These are phyloP conservation scores for Nomada fabriciana DNA, from an alignment of 2,888 invertebrate species.

Conservation along the genomic window DNA sequence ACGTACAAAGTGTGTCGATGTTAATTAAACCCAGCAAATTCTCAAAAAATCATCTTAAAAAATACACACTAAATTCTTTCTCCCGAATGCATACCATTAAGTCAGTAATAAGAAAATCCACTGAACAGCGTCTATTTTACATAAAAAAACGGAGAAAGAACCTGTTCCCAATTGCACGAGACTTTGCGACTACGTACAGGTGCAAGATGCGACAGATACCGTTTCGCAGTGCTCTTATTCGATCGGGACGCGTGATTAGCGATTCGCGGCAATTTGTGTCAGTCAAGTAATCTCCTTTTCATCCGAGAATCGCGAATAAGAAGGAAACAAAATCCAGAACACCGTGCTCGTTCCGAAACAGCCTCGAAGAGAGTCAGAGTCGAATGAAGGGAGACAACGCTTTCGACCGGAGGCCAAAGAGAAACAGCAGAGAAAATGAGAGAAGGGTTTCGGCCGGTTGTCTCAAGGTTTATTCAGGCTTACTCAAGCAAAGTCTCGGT, in stretches of 20 bases:
- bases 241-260: neutral
- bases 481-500: conserved; percentile 66
- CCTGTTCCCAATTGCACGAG: neutral
- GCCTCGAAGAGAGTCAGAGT: conserved; percentile 22
- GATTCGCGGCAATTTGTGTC: conserved; percentile 7
- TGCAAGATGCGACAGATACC: neutral
- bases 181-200: neutral
- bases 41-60: no score
- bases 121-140: no score
- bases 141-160: no score
- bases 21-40: no score
- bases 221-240: neutral
- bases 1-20: no score
- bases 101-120: no score
- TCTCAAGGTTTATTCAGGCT: conserved; percentile 68
- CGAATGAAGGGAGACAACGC: conserved; percentile 24
- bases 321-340: conserved; percentile 52
- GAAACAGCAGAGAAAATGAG: conserved; percentile 44
- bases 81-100: no score
- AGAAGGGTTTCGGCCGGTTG: conserved; percentile 65
- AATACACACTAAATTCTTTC: no score
- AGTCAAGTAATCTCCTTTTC: conserved; percentile 30
- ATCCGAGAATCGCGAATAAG: conserved; percentile 25
- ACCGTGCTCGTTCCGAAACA: conserved; percentile 38
- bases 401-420: conserved; percentile 3